Conservation (phyloP, 2,113 vertebrate genomes). For the Bungarus multicinctus region DNA sequence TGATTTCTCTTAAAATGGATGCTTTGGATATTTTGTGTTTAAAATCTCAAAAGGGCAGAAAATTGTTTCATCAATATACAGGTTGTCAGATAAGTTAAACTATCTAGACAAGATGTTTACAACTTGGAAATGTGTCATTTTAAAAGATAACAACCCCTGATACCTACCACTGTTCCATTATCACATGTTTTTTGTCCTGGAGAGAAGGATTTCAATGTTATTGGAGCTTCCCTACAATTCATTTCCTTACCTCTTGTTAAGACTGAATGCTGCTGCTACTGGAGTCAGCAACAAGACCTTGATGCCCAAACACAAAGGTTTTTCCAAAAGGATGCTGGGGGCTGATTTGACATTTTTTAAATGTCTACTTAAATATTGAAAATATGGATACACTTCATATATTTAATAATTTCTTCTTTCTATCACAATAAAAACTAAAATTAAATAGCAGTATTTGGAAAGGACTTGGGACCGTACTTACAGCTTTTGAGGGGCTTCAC, state of each 20-base stretch:
- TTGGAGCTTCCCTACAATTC: not conserved
- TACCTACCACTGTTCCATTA: not conserved
- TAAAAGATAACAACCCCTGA: not conserved
- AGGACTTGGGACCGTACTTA: not conserved
- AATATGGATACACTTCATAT: not conserved
- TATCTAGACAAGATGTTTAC: conserved; percentile 3
- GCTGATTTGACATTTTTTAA: not conserved
- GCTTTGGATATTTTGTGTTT: not conserved
- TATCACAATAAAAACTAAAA: not conserved
- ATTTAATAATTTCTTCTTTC: not conserved
- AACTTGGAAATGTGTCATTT: conserved; percentile 15
- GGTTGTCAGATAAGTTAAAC: conserved; percentile 7
- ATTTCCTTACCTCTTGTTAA: not conserved
- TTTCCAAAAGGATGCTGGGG: not conserved
- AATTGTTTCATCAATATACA: not conserved
- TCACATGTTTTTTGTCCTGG: too few species aligned
- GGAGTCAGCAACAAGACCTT: not conserved
- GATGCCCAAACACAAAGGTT: not conserved
- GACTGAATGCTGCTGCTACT: not conserved
- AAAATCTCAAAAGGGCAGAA: not conserved
- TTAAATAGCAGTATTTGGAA: not conserved
- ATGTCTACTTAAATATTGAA: not conserved
- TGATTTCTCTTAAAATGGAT: not conserved
- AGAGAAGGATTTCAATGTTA: not conserved
- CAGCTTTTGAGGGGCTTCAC: not conserved